A percentile compares a stretch with the other conserved stretches of the same genome.
These are phyloP conservation scores for Pristiophorus japonicus DNA, from an alignment of 2,113 vertebrate species.

Conservation along the genomic window DNA sequence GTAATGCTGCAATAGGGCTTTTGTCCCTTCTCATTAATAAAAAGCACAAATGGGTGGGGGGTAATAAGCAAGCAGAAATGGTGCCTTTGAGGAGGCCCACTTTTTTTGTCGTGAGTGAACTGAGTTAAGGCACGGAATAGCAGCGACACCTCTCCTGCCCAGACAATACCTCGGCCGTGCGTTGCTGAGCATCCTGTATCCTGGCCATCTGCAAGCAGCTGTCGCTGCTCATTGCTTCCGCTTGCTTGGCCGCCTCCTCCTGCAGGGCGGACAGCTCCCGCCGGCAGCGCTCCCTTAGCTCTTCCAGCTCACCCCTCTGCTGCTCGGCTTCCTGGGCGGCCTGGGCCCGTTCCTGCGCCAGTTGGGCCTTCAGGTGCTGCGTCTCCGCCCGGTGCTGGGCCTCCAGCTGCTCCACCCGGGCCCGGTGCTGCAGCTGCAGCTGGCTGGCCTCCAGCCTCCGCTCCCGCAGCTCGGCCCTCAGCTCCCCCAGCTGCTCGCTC, in stretches of 20 bases:
- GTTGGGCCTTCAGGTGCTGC: conserved; percentile 39
- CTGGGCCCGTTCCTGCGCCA: neutral
- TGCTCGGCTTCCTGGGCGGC: conserved; percentile 40
- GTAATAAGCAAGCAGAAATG: neutral
- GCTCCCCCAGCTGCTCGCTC: neutral
- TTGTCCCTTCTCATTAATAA: neutral
- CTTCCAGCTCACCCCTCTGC: conserved; percentile 43
- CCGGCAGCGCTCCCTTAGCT: neutral
- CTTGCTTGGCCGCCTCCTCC: conserved; percentile 15
- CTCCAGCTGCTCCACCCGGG: conserved; percentile 45
- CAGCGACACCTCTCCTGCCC: conserved; percentile 43
- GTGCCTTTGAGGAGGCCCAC: neutral
- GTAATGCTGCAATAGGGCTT: neutral
- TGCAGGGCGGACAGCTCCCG: neutral
- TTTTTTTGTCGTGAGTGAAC: neutral
- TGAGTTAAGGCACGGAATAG: neutral
- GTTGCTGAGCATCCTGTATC: conserved; percentile 44
- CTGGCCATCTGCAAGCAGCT: conserved; percentile 45
- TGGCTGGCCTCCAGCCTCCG: neutral
- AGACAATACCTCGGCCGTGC: conserved; percentile 48
- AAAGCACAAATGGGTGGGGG: neutral
- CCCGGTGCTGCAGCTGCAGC: too few species aligned
- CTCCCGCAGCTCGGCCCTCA: neutral
- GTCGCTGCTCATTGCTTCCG: conserved; percentile 42
- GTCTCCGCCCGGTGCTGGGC: neutral